A percentile compares a stretch with the other conserved stretches of the same genome.
Evolutionary conservation across 2,113 vertebrate species (phyloP).

Genomic region (Pholis gunnellus): DNA sequence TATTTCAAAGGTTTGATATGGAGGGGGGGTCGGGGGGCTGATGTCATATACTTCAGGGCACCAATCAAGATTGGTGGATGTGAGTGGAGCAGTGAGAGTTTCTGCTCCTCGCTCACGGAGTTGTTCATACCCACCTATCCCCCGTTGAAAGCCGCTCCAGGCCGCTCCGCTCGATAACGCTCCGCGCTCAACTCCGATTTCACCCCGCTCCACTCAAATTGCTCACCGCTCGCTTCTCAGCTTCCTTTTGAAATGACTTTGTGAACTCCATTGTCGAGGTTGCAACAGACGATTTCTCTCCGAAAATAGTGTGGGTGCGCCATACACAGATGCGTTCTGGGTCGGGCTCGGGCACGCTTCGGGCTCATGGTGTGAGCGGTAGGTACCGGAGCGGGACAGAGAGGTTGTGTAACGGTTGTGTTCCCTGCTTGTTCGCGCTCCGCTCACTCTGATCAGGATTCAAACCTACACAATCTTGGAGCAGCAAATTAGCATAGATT

Average conservation of each 20-base stretch:
- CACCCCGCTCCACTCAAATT: background rate
- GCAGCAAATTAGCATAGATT: slow-evolving; percentile 3
- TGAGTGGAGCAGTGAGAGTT: background rate
- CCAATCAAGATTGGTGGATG: background rate
- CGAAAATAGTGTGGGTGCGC: background rate
- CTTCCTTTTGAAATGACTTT: background rate
- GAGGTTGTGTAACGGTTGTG: background rate
- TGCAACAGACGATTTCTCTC: background rate
- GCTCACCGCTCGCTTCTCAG: background rate
- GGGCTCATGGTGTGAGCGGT: background rate
- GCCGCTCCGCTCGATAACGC: background rate
- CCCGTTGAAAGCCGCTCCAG: background rate
- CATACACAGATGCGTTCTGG: background rate
- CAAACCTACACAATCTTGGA: background rate
- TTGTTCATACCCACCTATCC: background rate
- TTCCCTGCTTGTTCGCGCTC: background rate
- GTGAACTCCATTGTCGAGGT: background rate
- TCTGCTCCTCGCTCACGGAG: background rate
- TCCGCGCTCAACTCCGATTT: background rate
- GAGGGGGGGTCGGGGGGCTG: background rate
- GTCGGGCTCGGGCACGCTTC: background rate
- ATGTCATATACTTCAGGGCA: background rate
- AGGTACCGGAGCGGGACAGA: background rate
- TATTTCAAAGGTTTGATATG: background rate
- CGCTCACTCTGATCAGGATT: background rate